These are phyloP conservation scores for Hylomyscus alleni DNA, from an alignment of 2,797 vertebrate species.

Conservation along the genomic window DNA sequence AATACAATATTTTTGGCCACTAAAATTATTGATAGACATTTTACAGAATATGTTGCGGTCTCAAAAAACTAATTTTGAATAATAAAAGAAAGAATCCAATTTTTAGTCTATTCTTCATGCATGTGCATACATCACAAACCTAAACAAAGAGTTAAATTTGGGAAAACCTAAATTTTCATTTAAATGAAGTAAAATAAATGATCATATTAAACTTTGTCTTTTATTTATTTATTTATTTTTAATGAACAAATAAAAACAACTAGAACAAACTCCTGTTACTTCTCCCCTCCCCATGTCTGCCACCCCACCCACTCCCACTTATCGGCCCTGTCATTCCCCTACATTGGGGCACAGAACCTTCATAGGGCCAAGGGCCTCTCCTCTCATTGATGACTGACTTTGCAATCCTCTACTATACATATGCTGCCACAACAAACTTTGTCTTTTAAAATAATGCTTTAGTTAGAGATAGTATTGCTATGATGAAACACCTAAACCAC, in stretches of 20 bases:
- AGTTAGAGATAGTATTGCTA: not conserved
- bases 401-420: too few species aligned
- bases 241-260: too few species aligned
- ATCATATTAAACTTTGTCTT: slow-evolving; percentile 9
- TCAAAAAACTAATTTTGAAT: not conserved
- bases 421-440: too few species aligned
- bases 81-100: not conserved
- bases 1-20: not conserved
- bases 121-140: not conserved
- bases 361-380: too few species aligned
- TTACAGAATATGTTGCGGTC: not conserved
- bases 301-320: too few species aligned
- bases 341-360: too few species aligned
- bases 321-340: too few species aligned
- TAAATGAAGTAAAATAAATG: slow-evolving; percentile 36
- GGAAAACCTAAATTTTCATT: not conserved
- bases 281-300: too few species aligned
- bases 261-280: too few species aligned
- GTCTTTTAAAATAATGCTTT: not conserved
- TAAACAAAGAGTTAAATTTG: not conserved
- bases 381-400: too few species aligned
- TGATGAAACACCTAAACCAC: not conserved
- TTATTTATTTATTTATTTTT: too few species aligned
- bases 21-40: not conserved
- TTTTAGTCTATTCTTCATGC: not conserved